A percentile compares a stretch with the other conserved stretches of the same genome.
Conservation (phyloP, 2,888 invertebrate species). For the Oxyteleia sp. region DNA sequence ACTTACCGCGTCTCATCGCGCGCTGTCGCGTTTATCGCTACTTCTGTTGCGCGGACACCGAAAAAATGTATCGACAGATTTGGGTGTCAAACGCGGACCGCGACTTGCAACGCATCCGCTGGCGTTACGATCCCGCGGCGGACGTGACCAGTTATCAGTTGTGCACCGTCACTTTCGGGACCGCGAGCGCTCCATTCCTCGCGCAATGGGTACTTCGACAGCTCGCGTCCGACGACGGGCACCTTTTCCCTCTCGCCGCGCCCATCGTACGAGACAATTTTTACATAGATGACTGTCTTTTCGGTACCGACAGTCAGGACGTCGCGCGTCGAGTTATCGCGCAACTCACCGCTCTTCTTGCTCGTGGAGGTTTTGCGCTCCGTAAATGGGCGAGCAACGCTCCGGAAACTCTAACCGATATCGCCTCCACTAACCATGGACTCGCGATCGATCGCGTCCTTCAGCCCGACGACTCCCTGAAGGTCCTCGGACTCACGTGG, state of each 20-base stretch:
- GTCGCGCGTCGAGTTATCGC: background rate
- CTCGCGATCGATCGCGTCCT: too few species aligned
- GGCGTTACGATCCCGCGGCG: background rate
- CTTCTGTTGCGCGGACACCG: background rate
- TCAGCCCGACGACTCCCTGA: too few species aligned
- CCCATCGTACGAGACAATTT: too few species aligned
- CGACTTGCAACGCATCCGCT: background rate
- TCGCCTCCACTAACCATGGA: background rate
- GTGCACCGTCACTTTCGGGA: too few species aligned
- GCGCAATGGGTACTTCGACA: too few species aligned
- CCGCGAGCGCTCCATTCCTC: too few species aligned
- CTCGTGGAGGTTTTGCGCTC: too few species aligned
- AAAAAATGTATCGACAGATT: too few species aligned
- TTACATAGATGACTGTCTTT: slow-evolving; percentile 29
- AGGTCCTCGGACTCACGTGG: slow-evolving; percentile 22
- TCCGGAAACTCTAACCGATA: slow-evolving; percentile 1
- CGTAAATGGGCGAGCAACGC: slow-evolving; percentile 35
- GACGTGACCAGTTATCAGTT: background rate
- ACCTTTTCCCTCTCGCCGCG: too few species aligned
- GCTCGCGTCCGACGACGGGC: too few species aligned
- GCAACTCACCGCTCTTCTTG: background rate
- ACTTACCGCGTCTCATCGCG: background rate
- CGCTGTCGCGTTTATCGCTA: background rate
- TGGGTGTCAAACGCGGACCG: background rate
- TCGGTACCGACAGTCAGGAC: slow-evolving; percentile 1